phyloP scores from a whole-genome alignment of 2,888 invertebrate species.

The Anthrax anthrax region DNA sequence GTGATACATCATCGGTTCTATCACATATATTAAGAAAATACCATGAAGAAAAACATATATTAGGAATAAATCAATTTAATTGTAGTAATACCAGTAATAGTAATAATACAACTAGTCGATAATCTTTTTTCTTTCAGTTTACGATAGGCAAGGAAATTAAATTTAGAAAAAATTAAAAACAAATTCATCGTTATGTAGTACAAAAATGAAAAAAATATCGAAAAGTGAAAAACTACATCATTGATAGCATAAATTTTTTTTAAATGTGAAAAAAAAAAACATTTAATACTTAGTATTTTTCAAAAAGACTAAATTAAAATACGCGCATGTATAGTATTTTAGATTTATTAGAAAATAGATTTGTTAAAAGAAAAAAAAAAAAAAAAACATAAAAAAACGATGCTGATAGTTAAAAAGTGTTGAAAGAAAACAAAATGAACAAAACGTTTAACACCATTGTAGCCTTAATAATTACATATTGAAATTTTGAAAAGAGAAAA shows the following conservation, averaged over 20 bases:
- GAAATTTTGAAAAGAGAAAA: too few relatives aligned
- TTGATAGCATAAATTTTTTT: too few relatives aligned
- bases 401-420: too few relatives aligned
- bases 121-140: not conserved
- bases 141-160: too few relatives aligned
- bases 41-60: conserved; percentile 46
- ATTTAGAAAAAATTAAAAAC: not conserved
- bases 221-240: not conserved
- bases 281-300: too few relatives aligned
- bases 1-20: conserved; percentile 50
- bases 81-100: not conserved
- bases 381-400: too few relatives aligned
- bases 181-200: not conserved
- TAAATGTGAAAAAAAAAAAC: too few relatives aligned
- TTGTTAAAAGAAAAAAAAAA: not conserved
- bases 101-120: not conserved
- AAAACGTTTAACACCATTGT: not conserved
- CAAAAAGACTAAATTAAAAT: too few relatives aligned
- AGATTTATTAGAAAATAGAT: too few relatives aligned
- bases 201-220: not conserved
- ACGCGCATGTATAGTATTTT: too few relatives aligned
- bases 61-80: conserved; percentile 37
- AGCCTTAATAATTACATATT: not conserved
- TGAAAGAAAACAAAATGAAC: too few relatives aligned
- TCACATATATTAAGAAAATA: conserved; percentile 51